A percentile compares a stretch with the other conserved stretches of the same genome.
These are phyloP conservation scores for Listrodromus nycthemerus DNA, from an alignment of 2,888 invertebrate genomes.

Conservation along the genomic window DNA sequence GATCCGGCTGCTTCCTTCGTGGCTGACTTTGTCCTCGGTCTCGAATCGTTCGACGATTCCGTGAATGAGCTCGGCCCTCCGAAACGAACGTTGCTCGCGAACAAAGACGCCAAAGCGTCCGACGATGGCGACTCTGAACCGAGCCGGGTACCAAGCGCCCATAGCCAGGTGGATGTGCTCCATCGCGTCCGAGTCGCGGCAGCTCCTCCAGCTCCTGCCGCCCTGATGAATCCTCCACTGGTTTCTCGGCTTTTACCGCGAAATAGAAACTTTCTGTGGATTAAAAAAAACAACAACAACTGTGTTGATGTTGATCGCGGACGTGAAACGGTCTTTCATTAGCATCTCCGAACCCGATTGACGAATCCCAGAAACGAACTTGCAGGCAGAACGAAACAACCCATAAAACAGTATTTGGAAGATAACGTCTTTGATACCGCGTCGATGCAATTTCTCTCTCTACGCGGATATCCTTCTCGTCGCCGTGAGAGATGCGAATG, in stretches of 20 bases:
- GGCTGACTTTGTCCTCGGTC: background rate
- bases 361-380: too few species aligned
- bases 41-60: background rate
- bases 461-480: too few species aligned
- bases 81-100: too few species aligned
- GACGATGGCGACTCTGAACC: too few species aligned
- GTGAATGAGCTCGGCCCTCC: too few species aligned
- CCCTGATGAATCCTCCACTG: background rate
- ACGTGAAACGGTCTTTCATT: background rate
- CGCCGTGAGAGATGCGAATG: too few species aligned
- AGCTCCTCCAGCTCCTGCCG: conserved; percentile 32
- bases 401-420: too few species aligned
- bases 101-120: too few species aligned
- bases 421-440: too few species aligned
- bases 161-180: background rate
- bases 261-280: too few species aligned
- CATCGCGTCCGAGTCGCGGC: background rate
- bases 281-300: background rate
- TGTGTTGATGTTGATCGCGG: background rate
- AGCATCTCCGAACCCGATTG: background rate
- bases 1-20: background rate
- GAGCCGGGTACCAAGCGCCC: background rate
- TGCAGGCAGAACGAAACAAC: too few species aligned
- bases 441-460: too few species aligned
- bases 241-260: background rate